A percentile compares a stretch with the other conserved stretches of the same genome.
Evolutionary conservation across 1,140 invertebrate genomes (phyloP).

Genomic region (Neoseiulus cucumeris): DNA sequence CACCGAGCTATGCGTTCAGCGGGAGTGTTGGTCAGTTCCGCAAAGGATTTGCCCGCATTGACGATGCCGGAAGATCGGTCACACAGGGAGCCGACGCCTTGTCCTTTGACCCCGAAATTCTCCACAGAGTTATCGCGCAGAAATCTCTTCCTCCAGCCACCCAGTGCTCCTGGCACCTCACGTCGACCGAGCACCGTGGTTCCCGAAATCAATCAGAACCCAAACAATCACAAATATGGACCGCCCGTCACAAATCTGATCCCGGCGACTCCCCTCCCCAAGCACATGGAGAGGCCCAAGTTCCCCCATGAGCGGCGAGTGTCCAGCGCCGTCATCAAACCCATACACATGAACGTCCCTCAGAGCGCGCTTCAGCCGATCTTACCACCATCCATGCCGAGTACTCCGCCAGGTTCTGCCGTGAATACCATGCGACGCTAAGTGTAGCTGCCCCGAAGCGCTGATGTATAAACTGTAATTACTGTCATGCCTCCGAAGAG

Average conservation of each 20-base stretch:
- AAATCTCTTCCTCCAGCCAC: background rate
- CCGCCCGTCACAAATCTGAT: background rate
- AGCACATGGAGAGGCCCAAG: background rate
- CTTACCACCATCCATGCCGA: background rate
- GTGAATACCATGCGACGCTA: background rate
- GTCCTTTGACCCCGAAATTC: background rate
- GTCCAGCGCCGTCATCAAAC: slow-evolving; percentile 1
- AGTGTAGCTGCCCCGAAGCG: background rate
- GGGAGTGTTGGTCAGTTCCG: background rate
- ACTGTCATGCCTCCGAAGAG: too few relatives aligned
- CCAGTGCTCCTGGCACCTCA: background rate
- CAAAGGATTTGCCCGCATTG: background rate
- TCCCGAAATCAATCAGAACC: slow-evolving; percentile 1
- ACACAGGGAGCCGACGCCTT: background rate
- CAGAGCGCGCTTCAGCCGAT: background rate
- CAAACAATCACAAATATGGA: background rate
- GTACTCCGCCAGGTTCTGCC: background rate
- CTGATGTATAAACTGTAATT: too few relatives aligned
- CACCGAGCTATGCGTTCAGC: slow-evolving; percentile 4
- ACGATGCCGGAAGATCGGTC: slow-evolving; percentile 7
- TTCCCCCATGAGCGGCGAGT: background rate
- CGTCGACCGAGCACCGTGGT: background rate
- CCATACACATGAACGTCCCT: slow-evolving; percentile 5
- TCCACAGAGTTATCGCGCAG: background rate
- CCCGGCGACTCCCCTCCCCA: background rate